Base-by-base conservation (phyloP, 2,888 invertebrate genomes). In the Polylopha cassiicola region DNA sequence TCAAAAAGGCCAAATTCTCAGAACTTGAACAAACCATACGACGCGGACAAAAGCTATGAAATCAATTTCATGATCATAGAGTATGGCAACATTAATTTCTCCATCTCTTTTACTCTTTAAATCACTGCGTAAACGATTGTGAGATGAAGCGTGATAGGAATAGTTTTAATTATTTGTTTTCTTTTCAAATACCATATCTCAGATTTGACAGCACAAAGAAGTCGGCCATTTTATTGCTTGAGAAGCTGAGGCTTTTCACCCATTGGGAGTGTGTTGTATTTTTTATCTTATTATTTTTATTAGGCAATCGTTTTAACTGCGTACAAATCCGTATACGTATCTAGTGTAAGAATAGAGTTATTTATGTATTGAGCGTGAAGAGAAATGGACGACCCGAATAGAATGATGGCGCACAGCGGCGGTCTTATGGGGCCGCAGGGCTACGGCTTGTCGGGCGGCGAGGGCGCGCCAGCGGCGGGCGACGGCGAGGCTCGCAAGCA, bases 401-500 rank as follows among this genome's bases (percentile, higher is more conserved):
- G 92, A 71, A 92, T 93, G 92, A 92, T 94, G 93, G 92, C 92
- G 68, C 91, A 91, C 73, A 90, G 90, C 58, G 89, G 88, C 45
- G 93, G 93, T 58, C 87, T 93, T 76, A 93, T 94, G 92, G 90
- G 91, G 50, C 92, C 93, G 51, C 93, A 93, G 75, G 91, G 92
- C 55, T 94, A 94, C 72, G 92, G 93, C 37, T 89, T 94, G 82
- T 91, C 90, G 9, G 89, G 88, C 32, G 89, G 89, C 61, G 93
- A 93, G 55, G 93, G 91, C 30, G 89, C 91, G 26, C 91, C 92
- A 42, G 80, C 90, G n/a, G 88, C 93, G 41, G 93, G 92, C 32
- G 92, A 94, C 44, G 92, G 92, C 46, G 94, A 94, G 61, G 92
- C 93, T 6, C 89, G 95, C 46, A 97, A 97, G 81, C 97, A 98